Percentiles rank a stretch among this genome's conserved stretches.
Conservation (phyloP, 2,888 invertebrate genomes). For the Sericinus montela region DNA sequence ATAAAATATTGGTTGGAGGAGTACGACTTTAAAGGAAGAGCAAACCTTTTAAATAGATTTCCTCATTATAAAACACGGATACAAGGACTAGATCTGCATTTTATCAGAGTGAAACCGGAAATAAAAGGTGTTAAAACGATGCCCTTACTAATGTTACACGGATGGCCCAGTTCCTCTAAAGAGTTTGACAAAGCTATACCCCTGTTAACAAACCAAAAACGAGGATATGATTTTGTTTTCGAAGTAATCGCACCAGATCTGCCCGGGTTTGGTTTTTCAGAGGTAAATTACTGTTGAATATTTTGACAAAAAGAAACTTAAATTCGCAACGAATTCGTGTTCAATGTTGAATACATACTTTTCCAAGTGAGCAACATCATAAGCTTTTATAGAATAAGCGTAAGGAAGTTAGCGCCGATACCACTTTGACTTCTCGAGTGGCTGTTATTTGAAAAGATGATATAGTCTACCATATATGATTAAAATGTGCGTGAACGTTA, state of each 20-base stretch:
- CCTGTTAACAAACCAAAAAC: slow-evolving; percentile 74
- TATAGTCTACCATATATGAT: too few relatives aligned
- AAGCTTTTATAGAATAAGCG: too few relatives aligned
- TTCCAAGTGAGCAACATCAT: too few relatives aligned
- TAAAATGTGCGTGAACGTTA: too few relatives aligned
- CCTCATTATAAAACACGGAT: slow-evolving; percentile 88
- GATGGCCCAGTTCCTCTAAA: slow-evolving; percentile 92
- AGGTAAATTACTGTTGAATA: slow-evolving; percentile 52
- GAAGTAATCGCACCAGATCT: slow-evolving; percentile 84
- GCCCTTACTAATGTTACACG: slow-evolving; percentile 88
- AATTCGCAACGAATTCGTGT: too few relatives aligned
- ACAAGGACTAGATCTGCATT: slow-evolving; percentile 87
- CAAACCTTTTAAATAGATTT: slow-evolving; percentile 83
- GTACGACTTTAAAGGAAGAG: slow-evolving; percentile 83
- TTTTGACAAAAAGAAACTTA: too few relatives aligned
- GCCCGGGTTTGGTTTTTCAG: slow-evolving; percentile 85
- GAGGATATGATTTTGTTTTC: slow-evolving; percentile 81
- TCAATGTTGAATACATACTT: too few relatives aligned
- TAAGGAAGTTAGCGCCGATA: too few relatives aligned
- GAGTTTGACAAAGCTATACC: slow-evolving; percentile 90
- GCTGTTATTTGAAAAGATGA: too few relatives aligned
- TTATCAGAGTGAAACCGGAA: slow-evolving; percentile 82
- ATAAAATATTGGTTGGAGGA: slow-evolving; percentile 87
- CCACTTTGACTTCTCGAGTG: too few relatives aligned
- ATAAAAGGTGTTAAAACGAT: slow-evolving; percentile 46